Conservation (phyloP, 2,797 vertebrate genomes). For the Carcharodon carcharias region DNA sequence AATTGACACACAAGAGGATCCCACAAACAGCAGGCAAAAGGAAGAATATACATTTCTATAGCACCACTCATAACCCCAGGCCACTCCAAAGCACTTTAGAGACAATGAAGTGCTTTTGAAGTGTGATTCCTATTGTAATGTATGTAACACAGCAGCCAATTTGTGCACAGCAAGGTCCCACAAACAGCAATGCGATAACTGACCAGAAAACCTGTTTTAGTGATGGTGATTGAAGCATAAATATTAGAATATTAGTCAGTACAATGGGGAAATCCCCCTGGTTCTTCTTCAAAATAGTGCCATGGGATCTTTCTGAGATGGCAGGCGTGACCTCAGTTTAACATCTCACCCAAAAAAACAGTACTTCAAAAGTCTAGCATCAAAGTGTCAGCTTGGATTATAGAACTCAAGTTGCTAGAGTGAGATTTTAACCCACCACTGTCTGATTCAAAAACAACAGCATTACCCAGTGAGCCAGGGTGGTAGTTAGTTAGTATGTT, state of each 20-base stretch:
- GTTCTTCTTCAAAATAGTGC: neutral
- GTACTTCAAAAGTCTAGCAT: neutral
- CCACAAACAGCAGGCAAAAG: neutral
- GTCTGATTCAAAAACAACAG: neutral
- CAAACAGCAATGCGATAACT: neutral
- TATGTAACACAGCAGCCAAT: neutral
- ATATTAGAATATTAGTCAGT: neutral
- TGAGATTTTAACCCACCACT: neutral
- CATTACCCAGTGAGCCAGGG: neutral
- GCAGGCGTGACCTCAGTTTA: neutral
- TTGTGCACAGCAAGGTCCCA: neutral
- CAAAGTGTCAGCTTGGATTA: neutral
- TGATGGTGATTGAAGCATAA: neutral
- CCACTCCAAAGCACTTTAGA: neutral
- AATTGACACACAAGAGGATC: neutral
- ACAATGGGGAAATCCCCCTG: neutral
- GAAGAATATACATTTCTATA: neutral
- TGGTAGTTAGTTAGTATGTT: neutral
- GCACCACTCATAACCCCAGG: neutral
- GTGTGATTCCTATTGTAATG: neutral
- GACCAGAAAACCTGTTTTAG: neutral
- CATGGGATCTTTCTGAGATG: neutral
- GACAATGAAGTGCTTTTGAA: neutral
- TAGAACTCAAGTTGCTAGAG: neutral
- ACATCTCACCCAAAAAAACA: neutral